Evolutionary conservation across 2,113 vertebrate genomes (phyloP).

Genomic region (Lamprotornis superbus): DNA sequence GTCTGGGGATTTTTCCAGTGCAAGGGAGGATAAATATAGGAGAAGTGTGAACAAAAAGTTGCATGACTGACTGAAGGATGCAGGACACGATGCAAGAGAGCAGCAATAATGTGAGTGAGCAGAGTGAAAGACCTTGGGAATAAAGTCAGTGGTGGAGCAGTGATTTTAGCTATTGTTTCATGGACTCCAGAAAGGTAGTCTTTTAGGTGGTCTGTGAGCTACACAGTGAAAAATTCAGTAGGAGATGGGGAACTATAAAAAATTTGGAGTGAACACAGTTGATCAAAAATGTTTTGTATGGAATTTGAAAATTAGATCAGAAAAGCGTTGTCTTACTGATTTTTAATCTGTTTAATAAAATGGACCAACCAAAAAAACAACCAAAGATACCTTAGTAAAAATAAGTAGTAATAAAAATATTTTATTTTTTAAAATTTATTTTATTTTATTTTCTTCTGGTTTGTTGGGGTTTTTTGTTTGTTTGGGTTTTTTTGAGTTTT

Average conservation of each 20-base stretch:
- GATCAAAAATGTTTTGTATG: not conserved
- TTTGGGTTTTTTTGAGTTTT: not conserved
- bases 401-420: not conserved
- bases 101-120: not conserved
- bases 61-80: not conserved
- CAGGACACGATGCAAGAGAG: not conserved
- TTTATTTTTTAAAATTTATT: too few relatives aligned
- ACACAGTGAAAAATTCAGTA: not conserved
- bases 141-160: not conserved
- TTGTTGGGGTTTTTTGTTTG: not conserved
- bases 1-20: not conserved
- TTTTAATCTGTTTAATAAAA: not conserved
- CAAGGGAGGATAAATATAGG: not conserved
- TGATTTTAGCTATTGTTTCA: not conserved
- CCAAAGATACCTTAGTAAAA: not conserved
- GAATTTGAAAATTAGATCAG: not conserved
- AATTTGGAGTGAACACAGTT: not conserved
- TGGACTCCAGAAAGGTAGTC: not conserved
- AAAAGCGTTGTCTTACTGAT: not conserved
- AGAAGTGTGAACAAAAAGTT: not conserved
- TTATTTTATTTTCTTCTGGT: not conserved
- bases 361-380: not conserved
- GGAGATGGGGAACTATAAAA: not conserved
- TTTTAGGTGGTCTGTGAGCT: not conserved
- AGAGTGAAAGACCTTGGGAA: not conserved